Percentiles rank a stretch among this genome's conserved stretches.
These are phyloP conservation scores for Gymnocephalus cernua DNA, from an alignment of 2,113 vertebrate species.

Conservation along the genomic window DNA sequence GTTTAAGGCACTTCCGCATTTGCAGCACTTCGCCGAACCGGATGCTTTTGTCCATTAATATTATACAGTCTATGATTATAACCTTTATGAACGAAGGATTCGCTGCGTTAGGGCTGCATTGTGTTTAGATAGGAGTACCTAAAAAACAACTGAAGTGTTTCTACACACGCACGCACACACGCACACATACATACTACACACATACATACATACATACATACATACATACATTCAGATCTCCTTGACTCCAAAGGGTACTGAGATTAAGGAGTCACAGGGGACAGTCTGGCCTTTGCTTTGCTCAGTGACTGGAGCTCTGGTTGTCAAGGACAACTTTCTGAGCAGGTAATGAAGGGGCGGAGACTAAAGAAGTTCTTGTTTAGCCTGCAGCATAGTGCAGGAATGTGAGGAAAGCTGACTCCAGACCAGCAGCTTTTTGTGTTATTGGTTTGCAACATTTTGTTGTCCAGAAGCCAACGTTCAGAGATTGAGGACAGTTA, in stretches of 20 bases:
- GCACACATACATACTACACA: background rate
- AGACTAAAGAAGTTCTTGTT: background rate
- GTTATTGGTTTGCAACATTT: background rate
- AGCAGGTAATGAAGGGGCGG: slow-evolving; percentile 35
- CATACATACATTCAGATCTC: background rate
- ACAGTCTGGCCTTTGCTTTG: slow-evolving; percentile 19
- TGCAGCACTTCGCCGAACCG: no score
- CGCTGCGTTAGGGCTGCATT: background rate
- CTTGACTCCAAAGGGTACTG: background rate
- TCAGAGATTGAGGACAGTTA: background rate
- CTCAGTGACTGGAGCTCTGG: background rate
- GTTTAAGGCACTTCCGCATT: no score
- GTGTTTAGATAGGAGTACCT: background rate
- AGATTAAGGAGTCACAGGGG: slow-evolving; percentile 8
- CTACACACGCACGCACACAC: background rate
- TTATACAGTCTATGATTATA: no score
- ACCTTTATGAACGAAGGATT: background rate
- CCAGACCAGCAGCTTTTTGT: slow-evolving; percentile 3
- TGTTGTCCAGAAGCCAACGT: background rate
- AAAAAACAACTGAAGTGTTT: background rate
- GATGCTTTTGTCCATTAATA: no score
- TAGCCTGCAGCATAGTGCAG: background rate
- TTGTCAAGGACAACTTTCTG: slow-evolving; percentile 50
- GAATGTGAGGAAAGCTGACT: background rate
- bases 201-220: background rate